Conservation (phyloP, 2,888 invertebrate species). For the Apoderus coryli region DNA sequence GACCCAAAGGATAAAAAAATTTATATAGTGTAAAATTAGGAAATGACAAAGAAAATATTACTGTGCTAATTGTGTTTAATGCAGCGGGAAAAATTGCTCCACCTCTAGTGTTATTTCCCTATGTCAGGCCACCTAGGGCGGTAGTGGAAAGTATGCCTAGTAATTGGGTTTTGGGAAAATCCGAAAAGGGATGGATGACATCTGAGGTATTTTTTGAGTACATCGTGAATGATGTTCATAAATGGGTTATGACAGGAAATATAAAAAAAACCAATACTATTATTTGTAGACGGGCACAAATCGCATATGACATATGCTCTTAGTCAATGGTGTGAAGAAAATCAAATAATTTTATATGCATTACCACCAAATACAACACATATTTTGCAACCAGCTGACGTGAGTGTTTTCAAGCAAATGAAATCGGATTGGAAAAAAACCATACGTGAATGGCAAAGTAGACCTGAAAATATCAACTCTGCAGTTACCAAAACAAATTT, state of each 20-base stretch:
- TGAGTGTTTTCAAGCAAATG: conserved; percentile 18
- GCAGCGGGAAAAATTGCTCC: conserved; percentile 21
- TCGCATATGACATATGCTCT: conserved; percentile 18
- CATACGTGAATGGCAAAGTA: conserved; percentile 11
- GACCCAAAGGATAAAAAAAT: conserved; percentile 14
- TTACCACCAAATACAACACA: conserved; percentile 17
- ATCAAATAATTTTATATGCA: conserved; percentile 16
- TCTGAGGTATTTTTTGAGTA: conserved; percentile 10
- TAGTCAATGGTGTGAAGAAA: conserved; percentile 17
- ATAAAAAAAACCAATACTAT: conserved; percentile 16
- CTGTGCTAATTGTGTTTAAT: conserved; percentile 24
- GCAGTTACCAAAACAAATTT: no score
- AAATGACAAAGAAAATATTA: conserved; percentile 22
- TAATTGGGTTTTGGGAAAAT: no score
- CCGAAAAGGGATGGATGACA: no score
- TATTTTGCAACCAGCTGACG: conserved; percentile 20
- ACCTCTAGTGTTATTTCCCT: conserved; percentile 15
- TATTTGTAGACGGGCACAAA: conserved; percentile 22
- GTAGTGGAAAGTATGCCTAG: no score
- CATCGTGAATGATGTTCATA: conserved; percentile 16
- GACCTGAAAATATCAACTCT: conserved; percentile 12
- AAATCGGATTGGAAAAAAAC: conserved; percentile 18
- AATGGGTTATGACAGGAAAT: conserved; percentile 14
- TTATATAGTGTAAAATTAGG: conserved; percentile 23
- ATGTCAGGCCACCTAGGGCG: no score